These are phyloP conservation scores for Zygogramma bicolorata DNA, from an alignment of 2,888 invertebrate species.

Conservation along the genomic window DNA sequence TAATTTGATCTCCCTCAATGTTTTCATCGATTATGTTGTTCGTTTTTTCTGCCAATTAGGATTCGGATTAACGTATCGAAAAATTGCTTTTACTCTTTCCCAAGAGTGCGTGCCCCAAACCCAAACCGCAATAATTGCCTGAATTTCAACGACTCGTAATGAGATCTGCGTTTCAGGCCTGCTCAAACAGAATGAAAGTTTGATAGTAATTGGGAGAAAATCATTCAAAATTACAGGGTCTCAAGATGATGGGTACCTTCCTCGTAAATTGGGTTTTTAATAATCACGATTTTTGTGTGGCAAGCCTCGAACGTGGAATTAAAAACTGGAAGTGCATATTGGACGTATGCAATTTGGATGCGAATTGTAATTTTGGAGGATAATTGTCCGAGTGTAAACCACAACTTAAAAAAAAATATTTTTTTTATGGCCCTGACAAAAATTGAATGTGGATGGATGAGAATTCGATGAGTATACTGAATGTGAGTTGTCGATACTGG, in stretches of 20 bases:
- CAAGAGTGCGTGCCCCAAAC: neutral
- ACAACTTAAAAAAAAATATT: neutral
- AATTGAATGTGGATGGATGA: too few species aligned
- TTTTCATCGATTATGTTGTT: too few species aligned
- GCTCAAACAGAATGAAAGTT: conserved; percentile 14
- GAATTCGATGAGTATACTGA: too few species aligned
- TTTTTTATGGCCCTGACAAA: neutral
- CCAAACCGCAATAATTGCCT: neutral
- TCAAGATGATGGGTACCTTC: neutral
- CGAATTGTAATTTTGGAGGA: neutral
- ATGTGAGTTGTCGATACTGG: too few species aligned
- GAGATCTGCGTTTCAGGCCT: neutral
- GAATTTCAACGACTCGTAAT: conserved; percentile 6
- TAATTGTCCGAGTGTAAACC: neutral
- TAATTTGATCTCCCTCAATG: too few species aligned
- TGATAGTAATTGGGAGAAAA: conserved; percentile 15
- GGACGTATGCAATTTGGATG: conserved; percentile 13
- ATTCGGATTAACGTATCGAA: too few species aligned
- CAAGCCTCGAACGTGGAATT: neutral
- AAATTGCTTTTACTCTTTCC: neutral
- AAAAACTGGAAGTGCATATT: conserved; percentile 10
- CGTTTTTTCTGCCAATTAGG: too few species aligned
- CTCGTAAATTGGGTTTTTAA: conserved; percentile 12
- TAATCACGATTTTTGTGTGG: conserved; percentile 13
- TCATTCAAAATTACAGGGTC: conserved; percentile 19